Percentiles rank a stretch among this genome's conserved stretches.
These are phyloP conservation scores for Halocaridina rubra DNA, from an alignment of 2,888 invertebrate species.

Conservation along the genomic window DNA sequence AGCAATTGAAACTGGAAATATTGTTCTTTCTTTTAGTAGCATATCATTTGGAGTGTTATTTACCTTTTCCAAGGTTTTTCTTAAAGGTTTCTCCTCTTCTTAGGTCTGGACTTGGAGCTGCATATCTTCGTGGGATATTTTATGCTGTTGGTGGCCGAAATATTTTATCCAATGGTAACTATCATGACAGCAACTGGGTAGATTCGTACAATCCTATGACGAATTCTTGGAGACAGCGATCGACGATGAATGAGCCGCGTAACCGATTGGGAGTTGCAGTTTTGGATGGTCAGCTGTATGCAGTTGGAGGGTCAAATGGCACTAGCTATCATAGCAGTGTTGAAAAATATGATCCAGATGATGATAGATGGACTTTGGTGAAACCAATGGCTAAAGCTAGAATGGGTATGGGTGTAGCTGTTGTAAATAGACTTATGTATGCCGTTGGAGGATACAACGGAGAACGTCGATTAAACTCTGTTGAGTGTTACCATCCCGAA, in stretches of 20 bases:
- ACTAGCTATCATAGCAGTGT: conserved; percentile 87
- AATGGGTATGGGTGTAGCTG: conserved; percentile 78
- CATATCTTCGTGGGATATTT: conserved; percentile 75
- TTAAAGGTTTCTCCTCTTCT: not conserved
- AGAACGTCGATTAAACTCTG: conserved; percentile 78
- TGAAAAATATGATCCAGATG: conserved; percentile 91
- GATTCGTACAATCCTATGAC: conserved; percentile 87
- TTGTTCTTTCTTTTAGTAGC: too few species aligned
- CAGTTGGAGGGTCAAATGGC: conserved; percentile 91
- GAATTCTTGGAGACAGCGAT: conserved; percentile 87
- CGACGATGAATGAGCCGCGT: conserved; percentile 83
- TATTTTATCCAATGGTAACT: conserved; percentile 85
- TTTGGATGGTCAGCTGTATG: conserved; percentile 90
- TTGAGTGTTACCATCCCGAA: conserved; percentile 94
- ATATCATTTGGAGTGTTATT: too few species aligned
- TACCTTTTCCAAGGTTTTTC: not conserved
- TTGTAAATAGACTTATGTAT: conserved; percentile 75
- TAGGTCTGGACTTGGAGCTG: conserved; percentile 62
- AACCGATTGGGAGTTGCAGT: conserved; percentile 94
- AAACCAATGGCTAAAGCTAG: conserved; percentile 71
- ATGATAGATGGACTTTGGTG: conserved; percentile 80
- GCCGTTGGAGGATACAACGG: conserved; percentile 94
- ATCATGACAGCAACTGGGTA: conserved; percentile 73
- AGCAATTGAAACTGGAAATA: too few species aligned
- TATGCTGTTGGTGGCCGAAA: conserved; percentile 94